Evolutionary conservation across 1,140 invertebrate species (phyloP), one percentile per base, ranked within the genome.

Genomic region (Drosophila navojoa): DNA sequence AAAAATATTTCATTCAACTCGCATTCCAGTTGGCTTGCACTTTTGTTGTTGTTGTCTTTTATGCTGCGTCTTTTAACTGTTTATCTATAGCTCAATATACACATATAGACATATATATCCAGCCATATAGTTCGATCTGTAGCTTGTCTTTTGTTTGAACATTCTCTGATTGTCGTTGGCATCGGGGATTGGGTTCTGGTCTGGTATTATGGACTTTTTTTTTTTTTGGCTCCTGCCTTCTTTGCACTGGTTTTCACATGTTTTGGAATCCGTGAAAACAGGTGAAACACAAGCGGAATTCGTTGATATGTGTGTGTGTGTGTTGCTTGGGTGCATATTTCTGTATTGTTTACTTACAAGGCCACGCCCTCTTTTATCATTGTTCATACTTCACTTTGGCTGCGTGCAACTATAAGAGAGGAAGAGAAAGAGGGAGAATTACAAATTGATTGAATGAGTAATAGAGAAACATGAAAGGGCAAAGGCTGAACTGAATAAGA

Each of bases 291-390:
- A 69, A 71, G 42, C 67, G 76, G 71, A 89, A 79, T 86, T 87
- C 78, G 75, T 86, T 86, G 82, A 86, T 87, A 87, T 87, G 84
- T 89, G 75, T 44, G 38, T 87, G 81, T 87, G 84, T 89, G 75
- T 44, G 38, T 15, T 44, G 42, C 6, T 6, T 5, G 13, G 5
- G 42, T 44, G 35, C 16, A n/a, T 44, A n/a, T 15, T 5, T 15
- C 4, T 15, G 42, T 6, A 16, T 44, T 44, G n/a, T 44, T 44
- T 16, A 44, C n/a, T 79, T 22, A 42, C 77, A 35, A 19, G 77
- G 80, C 77, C 81, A 85, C 79, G 68, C 60, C 68, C 68, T 13
- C 49, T 40, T 66, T 52, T 6, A 2, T 11, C 35, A 59, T 38
- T 19, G 32, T 42, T 42, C 68, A 47, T 44, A 25, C 60, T 64